Conservation (phyloP, 2,797 vertebrate genomes). For the Pangasius djambal region DNA sequence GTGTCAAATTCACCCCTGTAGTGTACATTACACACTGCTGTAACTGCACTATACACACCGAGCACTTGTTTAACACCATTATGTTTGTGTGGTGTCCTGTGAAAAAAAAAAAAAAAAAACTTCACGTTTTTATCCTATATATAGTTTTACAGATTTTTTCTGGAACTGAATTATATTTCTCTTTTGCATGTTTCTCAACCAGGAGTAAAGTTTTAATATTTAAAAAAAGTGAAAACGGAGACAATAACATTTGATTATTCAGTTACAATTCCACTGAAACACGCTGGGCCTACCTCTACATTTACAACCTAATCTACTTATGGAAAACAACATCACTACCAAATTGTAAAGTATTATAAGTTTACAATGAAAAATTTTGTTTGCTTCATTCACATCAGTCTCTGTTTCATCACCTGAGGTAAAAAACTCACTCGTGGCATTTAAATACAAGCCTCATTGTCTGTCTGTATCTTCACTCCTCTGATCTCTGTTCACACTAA, state of each 20-base stretch:
- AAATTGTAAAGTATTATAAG: background rate
- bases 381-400: too few relatives aligned
- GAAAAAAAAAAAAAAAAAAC: background rate
- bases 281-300: background rate
- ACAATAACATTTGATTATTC: background rate
- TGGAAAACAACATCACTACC: background rate
- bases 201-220: background rate
- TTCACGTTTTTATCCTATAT: background rate
- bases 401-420: background rate
- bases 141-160: background rate
- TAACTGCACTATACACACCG: background rate
- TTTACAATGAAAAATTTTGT: background rate
- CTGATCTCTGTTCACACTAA: too few relatives aligned
- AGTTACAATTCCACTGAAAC: background rate
- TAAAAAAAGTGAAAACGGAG: background rate
- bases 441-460: background rate
- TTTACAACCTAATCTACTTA: background rate
- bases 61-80: slow-evolving; percentile 17
- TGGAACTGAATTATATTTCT: background rate
- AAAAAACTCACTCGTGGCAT: background rate
- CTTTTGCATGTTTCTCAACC: background rate
- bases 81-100: background rate
- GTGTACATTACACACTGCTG: slow-evolving; percentile 16
- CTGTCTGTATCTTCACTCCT: too few relatives aligned
- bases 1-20: slow-evolving; percentile 18